These are phyloP conservation scores for Agonum fuliginosum DNA, from an alignment of 2,888 invertebrate genomes.

Conservation along the genomic window DNA sequence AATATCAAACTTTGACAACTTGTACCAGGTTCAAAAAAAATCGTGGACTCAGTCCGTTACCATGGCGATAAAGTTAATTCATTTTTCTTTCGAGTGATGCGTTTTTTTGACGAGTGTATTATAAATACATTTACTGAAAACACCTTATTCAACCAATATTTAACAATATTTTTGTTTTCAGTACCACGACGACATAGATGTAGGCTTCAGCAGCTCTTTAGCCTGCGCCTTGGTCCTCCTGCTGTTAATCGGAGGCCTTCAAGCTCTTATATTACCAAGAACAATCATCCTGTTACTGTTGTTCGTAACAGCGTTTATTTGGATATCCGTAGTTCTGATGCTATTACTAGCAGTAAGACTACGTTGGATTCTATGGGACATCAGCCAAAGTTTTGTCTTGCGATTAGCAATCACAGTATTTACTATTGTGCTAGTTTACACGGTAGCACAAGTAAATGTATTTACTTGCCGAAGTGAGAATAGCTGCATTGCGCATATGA, in stretches of 20 bases:
- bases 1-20: no score
- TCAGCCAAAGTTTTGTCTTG: conserved; percentile 87
- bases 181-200: conserved; percentile 91
- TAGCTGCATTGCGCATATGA: conserved; percentile 73
- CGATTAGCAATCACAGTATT: conserved; percentile 91
- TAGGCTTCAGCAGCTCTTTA: conserved; percentile 88
- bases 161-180: conserved; percentile 72
- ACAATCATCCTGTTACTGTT: conserved; percentile 88
- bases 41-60: no score
- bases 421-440: conserved; percentile 89
- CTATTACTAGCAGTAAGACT: conserved; percentile 88
- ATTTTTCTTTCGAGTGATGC: no score
- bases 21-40: no score
- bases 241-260: conserved; percentile 84
- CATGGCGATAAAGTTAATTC: no score
- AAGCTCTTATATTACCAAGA: conserved; percentile 87
- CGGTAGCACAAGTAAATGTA: conserved; percentile 94
- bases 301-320: conserved; percentile 92
- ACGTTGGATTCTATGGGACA: conserved; percentile 90
- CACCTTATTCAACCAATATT: no score
- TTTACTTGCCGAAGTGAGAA: conserved; percentile 79
- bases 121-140: no score
- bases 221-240: conserved; percentile 86
- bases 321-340: conserved; percentile 92
- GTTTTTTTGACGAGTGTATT: no score